Percentiles rank a stretch among this genome's conserved stretches.
Evolutionary conservation across 2,888 invertebrate species (phyloP).

Genomic region (Pomacea canaliculata): DNA sequence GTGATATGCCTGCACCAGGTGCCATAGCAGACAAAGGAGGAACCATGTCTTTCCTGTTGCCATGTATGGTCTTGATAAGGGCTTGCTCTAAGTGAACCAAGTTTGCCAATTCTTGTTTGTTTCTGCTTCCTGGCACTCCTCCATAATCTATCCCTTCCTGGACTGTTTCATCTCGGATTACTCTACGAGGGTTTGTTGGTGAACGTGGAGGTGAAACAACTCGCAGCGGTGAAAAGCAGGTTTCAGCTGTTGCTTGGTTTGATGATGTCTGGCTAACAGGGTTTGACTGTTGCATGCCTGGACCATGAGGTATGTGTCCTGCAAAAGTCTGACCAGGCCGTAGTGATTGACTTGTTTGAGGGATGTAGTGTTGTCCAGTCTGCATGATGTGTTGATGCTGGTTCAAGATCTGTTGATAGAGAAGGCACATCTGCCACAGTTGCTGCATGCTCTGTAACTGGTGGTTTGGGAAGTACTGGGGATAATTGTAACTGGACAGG

Average conservation of each 20-base stretch:
- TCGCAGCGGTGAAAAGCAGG: conserved; percentile 16
- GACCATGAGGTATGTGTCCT: not conserved
- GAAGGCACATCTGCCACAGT: conserved; percentile 35
- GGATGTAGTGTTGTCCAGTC: conserved; percentile 5
- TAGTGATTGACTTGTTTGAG: conserved; percentile 23
- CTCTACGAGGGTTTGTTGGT: conserved; percentile 49
- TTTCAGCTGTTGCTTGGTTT: conserved; percentile 26
- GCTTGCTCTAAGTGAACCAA: conserved; percentile 62
- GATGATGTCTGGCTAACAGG: conserved; percentile 14
- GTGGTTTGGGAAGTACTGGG: conserved; percentile 33
- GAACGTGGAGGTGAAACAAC: conserved; percentile 51
- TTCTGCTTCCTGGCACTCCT: conserved; percentile 27
- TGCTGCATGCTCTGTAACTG: conserved; percentile 43
- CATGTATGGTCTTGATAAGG: conserved; percentile 61
- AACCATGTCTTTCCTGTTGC: conserved; percentile 31
- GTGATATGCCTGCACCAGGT: not conserved
- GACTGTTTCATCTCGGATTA: conserved; percentile 28
- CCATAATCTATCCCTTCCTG: conserved; percentile 7
- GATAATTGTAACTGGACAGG: conserved; percentile 24
- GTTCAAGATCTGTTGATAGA: conserved; percentile 35
- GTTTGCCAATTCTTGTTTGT: conserved; percentile 24
- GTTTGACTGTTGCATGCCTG: not conserved
- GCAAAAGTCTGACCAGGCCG: conserved; percentile 1
- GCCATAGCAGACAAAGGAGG: conserved; percentile 2
- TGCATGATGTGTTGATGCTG: conserved; percentile 31